Evolutionary conservation across 2,888 invertebrate species (phyloP), one percentile per base, ranked within the genome.

Genomic region (Drosophila niveifrons): DNA sequence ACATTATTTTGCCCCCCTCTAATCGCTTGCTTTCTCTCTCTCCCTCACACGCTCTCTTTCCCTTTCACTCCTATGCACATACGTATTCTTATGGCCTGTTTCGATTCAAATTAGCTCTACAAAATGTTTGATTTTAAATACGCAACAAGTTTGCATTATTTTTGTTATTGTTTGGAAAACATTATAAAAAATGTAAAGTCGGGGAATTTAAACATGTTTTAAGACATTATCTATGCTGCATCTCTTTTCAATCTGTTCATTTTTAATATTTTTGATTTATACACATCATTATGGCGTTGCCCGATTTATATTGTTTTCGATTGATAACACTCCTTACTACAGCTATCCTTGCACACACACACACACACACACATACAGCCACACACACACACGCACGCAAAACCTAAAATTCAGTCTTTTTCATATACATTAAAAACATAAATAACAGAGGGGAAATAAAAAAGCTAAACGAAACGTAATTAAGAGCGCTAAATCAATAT

Each of bases 321-420:
- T 23, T 23, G 23, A 6, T 23, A 23, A 23, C 6, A 6, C 23
- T 3, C 4, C 23, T 23, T 6, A 4, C 23, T 23, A 23, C 23
- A 23, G 23, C 23, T 11, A 34, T 34, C 10, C 36, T n/a, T 36
- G 36, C 36, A 36, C 36, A 36, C 36, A 36, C n/a, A n/a, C n/a
- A n/a, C 11, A 29, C 34, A 28, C 11, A 28, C 6, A 17, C n/a
- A 48, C 15, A n/a, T n/a, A 28, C 28, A 18, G 34, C 17, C 11
- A 11, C 47, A 28, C 48, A 10, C 58, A 50, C 17, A 23, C 7
- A 3, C 43, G 11, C 8, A 43, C 17, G 47, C 44, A 58, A 31
- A 64, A 66, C 65, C 50, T 47, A 66, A 82, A 76, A 72, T 80
- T 85, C 82, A 88, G 86, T 82, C 88, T 82, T 82, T 85, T 82